Conservation (phyloP, 2,797 vertebrate species). For the Streptopelia turtur region DNA sequence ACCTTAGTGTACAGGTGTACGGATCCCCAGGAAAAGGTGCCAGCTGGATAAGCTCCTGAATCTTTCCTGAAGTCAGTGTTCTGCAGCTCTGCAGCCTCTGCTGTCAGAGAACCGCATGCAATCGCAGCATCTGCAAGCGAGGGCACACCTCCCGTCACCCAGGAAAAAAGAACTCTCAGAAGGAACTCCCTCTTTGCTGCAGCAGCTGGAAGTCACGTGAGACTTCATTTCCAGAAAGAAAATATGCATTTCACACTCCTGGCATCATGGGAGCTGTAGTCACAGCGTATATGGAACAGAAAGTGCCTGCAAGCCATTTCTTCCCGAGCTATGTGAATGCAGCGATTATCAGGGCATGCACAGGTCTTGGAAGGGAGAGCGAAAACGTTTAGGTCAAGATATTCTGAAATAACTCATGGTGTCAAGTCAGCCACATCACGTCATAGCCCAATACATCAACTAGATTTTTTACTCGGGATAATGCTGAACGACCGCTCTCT, state of each 20-base stretch:
- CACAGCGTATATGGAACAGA: not conserved
- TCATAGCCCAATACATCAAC: not conserved
- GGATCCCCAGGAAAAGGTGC: not conserved
- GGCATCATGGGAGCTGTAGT: slow-evolving; percentile 64
- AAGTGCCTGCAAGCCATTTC: not conserved
- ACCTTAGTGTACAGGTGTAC: not conserved
- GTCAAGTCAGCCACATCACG: not conserved
- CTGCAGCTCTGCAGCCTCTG: not conserved
- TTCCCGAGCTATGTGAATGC: not conserved
- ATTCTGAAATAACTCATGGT: not conserved
- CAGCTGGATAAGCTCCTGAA: not conserved
- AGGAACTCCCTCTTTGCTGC: not conserved
- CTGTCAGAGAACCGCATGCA: not conserved
- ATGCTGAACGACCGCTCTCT: not conserved
- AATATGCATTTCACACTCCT: not conserved
- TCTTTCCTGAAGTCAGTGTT: not conserved
- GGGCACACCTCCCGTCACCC: slow-evolving; percentile 1
- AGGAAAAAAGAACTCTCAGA: not conserved
- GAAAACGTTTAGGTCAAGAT: not conserved
- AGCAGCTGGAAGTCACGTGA: slow-evolving; percentile 42
- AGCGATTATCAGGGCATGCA: accelerated
- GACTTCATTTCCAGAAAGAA: not conserved
- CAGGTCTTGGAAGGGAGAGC: not conserved
- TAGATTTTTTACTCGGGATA: not conserved
- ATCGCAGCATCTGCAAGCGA: not conserved